Base-by-base conservation (phyloP, 2,888 invertebrate species). In the Amphipyra tragopoginis region DNA sequence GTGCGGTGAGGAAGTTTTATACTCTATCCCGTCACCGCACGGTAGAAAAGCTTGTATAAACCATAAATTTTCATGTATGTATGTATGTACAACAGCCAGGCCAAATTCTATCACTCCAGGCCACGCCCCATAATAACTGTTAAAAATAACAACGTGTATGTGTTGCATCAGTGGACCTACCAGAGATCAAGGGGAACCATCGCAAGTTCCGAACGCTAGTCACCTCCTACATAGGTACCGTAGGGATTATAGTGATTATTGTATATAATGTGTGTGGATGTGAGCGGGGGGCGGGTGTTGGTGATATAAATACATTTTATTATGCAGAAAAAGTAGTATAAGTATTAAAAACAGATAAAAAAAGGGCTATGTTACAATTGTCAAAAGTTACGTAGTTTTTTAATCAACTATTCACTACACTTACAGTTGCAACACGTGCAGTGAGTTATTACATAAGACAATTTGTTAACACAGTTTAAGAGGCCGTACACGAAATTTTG, bases 161-260 rank as follows among this genome's bases (percentile, higher is more conserved):
- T 77, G 72, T 75, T 77, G 58, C 69, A 72, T 65, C 62, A 99
- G 99, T 99, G 98, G 99, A 99, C 97, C 97, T 98, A 95, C 98
- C 98, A 95, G 98, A 98, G 97, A 98, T 98, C 96, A 98, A 98
- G 96, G 99, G 98, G 95, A 98, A 98, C 95, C 98, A 99, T 96
- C 98, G 98, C 97, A 99, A 99, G 97, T 99, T 99, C 98, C 97
- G 99, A 96, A 99, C 98, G 95, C 97, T 99, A 96, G 99, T 99
- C 96, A 98, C 98, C 96, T 98, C 98, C 96, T 99, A 98, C 95
- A 98, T 99, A 98, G 99, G 99, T 99, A 99, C 89, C 86, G 91
- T 89, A 85, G 88, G 85, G 87, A 74, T 82, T 57, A 71, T 70
- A 81, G 77, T 75, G 70, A 71, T 70, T 64, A 55, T 29, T 76